Conservation (phyloP, 1,140 invertebrate genomes). For the Diorhabda carinulata region DNA sequence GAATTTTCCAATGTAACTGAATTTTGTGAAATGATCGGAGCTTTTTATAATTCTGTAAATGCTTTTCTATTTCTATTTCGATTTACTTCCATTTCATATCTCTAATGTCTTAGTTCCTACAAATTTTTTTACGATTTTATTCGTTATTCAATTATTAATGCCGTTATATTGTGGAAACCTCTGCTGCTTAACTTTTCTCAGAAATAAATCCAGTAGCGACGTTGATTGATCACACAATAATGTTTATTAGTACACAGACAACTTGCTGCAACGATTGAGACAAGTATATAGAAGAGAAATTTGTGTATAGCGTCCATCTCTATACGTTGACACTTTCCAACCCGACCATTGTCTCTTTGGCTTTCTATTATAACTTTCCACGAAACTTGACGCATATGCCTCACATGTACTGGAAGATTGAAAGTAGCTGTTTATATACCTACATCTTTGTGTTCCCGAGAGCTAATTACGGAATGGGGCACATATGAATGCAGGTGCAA, state of each 20-base stretch:
- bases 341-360: too few species aligned
- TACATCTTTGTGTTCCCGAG: neutral
- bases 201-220: neutral
- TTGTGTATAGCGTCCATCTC: conserved; percentile 23
- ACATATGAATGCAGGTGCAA: neutral
- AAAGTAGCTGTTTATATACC: conserved; percentile 4
- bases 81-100: too few species aligned
- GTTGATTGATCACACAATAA: neutral
- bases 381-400: conserved; percentile 8
- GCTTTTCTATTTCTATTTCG: too few species aligned
- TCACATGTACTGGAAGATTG: neutral
- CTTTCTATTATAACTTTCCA: conserved; percentile 24
- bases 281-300: neutral
- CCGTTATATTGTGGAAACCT: neutral
- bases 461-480: neutral
- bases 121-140: too few species aligned
- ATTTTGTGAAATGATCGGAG: too few species aligned
- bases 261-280: neutral
- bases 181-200: neutral
- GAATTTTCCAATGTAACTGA: too few species aligned
- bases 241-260: neutral
- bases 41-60: too few species aligned
- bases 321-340: conserved; percentile 35
- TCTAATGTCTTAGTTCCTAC: too few species aligned
- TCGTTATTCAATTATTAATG: too few species aligned